Base-by-base conservation (phyloP, 2,113 vertebrate species). In the Seriola quinqueradiata region DNA sequence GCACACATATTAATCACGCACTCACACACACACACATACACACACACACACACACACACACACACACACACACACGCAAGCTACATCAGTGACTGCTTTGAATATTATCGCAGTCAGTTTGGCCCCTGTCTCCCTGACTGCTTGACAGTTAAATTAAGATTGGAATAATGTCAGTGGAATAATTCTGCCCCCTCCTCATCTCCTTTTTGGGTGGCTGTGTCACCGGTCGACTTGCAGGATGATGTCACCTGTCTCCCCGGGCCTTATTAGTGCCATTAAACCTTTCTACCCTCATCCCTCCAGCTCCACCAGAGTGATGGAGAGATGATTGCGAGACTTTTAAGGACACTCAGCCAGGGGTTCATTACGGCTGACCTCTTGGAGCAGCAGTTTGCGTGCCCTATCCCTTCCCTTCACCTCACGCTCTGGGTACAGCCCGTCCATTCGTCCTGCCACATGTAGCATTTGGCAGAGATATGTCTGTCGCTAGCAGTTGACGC, bases 231-330 rank as follows among this genome's bases (percentile, higher is more conserved):
- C 55, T 77, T 75, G 28, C 46, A 63, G 69, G 40, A 70, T 86
- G 75, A 86, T 90, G 84, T 92, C 86, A 75, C 65, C 44, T 73
- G 88, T 89, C 88, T 86, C 71, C 48, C 5, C 1, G 54, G 87
- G 78, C 69, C 88, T 76, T 85, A 89, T 89, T 86, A 90, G 74
- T 46, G 52, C 64, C 75, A 84, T 90, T 90, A 76, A 87, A 77
- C 67, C 67, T 72, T 70, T 85, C 58, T 32, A 7, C 68, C 69
- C 16, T 66, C 44, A 14, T 59, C 61, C 50, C 38, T 25, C 34
- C 10, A 25, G 75, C 81, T 72, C 77, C 38, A 6, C 61, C 73
- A 55, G 42, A 60, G 67, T 38, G 65, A 81, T 55, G 40, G 83
- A 60, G 76, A 70, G 65, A 75, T 75, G 78, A 89, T 77, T 87